A percentile compares a stretch with the other conserved stretches of the same genome.
Evolutionary conservation across 2,797 vertebrate species (phyloP).

Genomic region (Clarias platycephalus): DNA sequence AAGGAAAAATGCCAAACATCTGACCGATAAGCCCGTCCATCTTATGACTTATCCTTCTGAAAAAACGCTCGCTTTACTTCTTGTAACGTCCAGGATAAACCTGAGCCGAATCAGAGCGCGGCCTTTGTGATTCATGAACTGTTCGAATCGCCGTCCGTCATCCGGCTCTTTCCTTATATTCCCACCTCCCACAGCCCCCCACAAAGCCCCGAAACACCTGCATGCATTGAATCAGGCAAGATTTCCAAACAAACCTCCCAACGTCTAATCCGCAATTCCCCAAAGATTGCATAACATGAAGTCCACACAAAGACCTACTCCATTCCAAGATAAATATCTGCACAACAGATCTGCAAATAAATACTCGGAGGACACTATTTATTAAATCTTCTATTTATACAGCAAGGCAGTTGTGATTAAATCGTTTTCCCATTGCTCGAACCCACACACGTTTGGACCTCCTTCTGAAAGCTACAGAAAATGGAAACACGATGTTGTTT

Average conservation of each 20-base stretch:
- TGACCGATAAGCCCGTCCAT: constrained; percentile 53
- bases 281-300: constrained; percentile 13
- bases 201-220: constrained; percentile 28
- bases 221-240: constrained; percentile 3
- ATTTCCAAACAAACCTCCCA: constrained; percentile 23
- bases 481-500: constrained; percentile 43
- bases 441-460: constrained; percentile 41
- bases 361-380: constrained; percentile 27
- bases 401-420: constrained; percentile 34
- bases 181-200: neutral
- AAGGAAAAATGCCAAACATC: constrained; percentile 39
- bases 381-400: constrained; percentile 43
- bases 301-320: constrained; percentile 15
- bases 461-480: constrained; percentile 39
- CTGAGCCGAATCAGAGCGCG: constrained; percentile 42
- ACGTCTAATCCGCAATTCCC: constrained; percentile 18
- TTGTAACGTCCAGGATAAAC: constrained; percentile 61
- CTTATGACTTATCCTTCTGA: constrained; percentile 49
- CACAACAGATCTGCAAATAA: constrained; percentile 40
- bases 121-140: constrained; percentile 23
- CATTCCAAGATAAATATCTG: constrained; percentile 32
- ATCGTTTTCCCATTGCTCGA: constrained; percentile 32
- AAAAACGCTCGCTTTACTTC: constrained; percentile 10
- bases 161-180: neutral
- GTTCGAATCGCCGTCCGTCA: constrained; percentile 16